Evolutionary conservation across 2,797 vertebrate species (phyloP).

Genomic region (Crocodylus rhombifer): DNA sequence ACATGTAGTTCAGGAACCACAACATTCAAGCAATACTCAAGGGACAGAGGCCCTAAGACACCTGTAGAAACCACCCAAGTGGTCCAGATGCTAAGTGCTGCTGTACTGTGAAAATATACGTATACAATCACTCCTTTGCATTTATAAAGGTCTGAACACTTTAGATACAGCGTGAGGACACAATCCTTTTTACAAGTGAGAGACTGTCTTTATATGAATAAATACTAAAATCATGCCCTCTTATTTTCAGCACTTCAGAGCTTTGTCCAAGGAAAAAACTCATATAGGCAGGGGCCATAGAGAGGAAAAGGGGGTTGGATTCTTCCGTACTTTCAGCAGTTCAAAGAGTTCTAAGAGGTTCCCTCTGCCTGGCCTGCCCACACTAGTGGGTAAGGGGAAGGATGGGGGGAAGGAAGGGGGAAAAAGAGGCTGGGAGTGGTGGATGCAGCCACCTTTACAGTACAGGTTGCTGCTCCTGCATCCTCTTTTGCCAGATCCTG

Average conservation of each 20-base stretch:
- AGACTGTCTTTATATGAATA: conserved; percentile 2
- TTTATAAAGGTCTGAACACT: background rate
- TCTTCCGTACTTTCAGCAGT: background rate
- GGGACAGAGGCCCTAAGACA: background rate
- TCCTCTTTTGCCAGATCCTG: background rate
- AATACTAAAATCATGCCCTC: background rate
- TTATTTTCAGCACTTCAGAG: background rate
- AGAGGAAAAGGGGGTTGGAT: background rate
- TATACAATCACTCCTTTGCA: background rate
- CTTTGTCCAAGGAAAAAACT: background rate
- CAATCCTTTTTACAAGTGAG: background rate
- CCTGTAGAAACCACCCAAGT: background rate
- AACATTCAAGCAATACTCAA: background rate
- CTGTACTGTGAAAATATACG: background rate
- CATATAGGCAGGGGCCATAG: background rate
- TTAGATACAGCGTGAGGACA: background rate
- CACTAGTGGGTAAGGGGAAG: too few species aligned
- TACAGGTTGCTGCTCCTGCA: too few species aligned
- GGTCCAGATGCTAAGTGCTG: background rate
- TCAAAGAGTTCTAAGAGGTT: too few species aligned
- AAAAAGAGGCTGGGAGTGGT: too few species aligned
- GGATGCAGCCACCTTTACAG: too few species aligned
- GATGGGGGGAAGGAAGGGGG: too few species aligned
- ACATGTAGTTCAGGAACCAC: accelerated
- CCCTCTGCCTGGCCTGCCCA: too few species aligned